Conservation (phyloP, 2,888 invertebrate genomes). For the Sphaerophoria taeniata region DNA sequence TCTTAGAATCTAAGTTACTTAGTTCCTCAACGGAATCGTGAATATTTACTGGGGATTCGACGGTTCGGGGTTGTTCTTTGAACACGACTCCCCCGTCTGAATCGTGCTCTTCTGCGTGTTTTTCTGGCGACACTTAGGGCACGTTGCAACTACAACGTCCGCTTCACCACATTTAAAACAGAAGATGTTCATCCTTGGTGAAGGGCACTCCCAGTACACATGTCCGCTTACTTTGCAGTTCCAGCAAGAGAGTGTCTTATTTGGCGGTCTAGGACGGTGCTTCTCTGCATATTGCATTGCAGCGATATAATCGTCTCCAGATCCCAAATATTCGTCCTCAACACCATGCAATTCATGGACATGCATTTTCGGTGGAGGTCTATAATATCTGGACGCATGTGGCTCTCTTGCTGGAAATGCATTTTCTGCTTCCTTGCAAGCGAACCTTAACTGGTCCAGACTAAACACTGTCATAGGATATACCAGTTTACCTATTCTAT, state of each 20-base stretch:
- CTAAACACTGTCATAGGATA: neutral
- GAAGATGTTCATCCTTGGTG: neutral
- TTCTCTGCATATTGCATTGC: neutral
- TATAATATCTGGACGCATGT: neutral
- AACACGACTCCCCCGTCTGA: neutral
- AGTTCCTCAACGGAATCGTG: too few species aligned
- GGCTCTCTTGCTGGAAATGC: neutral
- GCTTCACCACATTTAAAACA: slow-evolving; percentile 2
- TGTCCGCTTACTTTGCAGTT: neutral
- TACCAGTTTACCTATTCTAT: too few species aligned
- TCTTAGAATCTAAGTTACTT: neutral
- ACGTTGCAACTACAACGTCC: neutral
- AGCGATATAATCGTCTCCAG: neutral
- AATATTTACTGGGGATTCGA: neutral
- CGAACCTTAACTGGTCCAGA: too few species aligned
- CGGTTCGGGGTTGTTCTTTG: neutral
- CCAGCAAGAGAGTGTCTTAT: neutral
- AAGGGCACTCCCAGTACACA: slow-evolving; percentile 1
- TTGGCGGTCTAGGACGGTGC: neutral
- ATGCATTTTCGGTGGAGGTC: neutral
- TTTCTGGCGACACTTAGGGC: neutral
- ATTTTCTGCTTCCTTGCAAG: too few species aligned
- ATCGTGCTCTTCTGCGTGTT: neutral
- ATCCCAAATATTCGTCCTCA: neutral
- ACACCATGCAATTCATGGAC: neutral